phyloP scores from a whole-genome alignment of 2,113 vertebrate species.

The Numida meleagris region DNA sequence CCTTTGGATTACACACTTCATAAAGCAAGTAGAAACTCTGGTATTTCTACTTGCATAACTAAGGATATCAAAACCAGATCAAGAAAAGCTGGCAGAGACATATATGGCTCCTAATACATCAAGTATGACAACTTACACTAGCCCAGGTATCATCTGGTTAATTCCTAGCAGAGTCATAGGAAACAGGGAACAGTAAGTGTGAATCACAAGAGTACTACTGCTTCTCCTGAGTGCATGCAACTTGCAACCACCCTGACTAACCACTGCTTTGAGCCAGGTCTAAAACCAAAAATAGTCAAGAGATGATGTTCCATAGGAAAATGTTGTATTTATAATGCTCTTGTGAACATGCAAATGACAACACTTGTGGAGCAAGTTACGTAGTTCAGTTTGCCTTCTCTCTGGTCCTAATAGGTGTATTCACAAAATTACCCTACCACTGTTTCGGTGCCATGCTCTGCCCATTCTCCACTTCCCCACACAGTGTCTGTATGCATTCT shows the following conservation, averaged over 20 bases:
- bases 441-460: background rate
- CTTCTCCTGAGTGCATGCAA: background rate
- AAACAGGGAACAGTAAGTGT: background rate
- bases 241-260: background rate
- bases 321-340: background rate
- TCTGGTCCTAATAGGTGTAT: background rate
- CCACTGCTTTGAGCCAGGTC: background rate
- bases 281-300: background rate
- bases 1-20: background rate
- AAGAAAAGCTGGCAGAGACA: background rate
- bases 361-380: background rate
- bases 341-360: background rate
- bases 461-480: background rate
- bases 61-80: background rate
- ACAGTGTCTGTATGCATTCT: accelerated
- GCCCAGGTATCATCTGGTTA: background rate
- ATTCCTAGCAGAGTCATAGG: background rate
- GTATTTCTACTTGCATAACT: background rate
- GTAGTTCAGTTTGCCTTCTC: background rate
- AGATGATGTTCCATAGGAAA: background rate
- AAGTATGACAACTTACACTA: background rate
- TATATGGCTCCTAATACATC: background rate
- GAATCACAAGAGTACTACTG: background rate
- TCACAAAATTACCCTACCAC: background rate
- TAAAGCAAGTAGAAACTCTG: background rate